phyloP scores from a whole-genome alignment of 1,140 invertebrate species.

The Drosophila sturtevanti region DNA sequence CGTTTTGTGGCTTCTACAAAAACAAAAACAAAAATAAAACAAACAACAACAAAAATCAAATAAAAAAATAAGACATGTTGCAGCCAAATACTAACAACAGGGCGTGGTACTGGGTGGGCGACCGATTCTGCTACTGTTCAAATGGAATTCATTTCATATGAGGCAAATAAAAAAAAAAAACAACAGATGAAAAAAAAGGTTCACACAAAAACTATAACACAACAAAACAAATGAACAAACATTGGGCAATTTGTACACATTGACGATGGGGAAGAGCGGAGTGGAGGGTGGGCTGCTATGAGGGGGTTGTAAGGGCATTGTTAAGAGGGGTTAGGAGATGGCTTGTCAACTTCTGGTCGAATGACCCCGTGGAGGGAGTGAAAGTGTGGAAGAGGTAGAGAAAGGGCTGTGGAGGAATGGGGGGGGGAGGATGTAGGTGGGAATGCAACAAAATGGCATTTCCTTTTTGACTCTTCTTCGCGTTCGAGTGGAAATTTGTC shows the following conservation, averaged over 20 bases:
- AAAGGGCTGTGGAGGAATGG: not conserved
- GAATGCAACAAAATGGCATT: constrained; percentile 68
- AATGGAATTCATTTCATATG: constrained; percentile 46
- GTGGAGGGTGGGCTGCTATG: not conserved
- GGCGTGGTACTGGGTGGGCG: not conserved
- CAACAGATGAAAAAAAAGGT: constrained; percentile 29
- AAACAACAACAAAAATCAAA: constrained; percentile 9
- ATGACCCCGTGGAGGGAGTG: constrained; percentile 33
- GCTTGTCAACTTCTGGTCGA: constrained; percentile 65
- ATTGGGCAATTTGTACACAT: constrained; percentile 74
- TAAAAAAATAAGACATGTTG: not conserved
- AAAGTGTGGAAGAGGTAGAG: not conserved
- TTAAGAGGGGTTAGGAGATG: not conserved
- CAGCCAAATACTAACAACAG: constrained; percentile 8
- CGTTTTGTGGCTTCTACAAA: constrained; percentile 63
- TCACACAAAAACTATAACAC: constrained; percentile 27
- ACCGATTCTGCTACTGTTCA: constrained; percentile 14
- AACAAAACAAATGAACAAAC: constrained; percentile 38
- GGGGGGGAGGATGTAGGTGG: not conserved
- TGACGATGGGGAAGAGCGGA: constrained; percentile 28
- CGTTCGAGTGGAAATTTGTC: constrained; percentile 65
- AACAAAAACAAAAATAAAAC: constrained; percentile 31
- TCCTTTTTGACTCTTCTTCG: constrained; percentile 66
- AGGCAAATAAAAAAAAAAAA: constrained; percentile 5
- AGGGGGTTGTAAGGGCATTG: not conserved